phyloP scores from a whole-genome alignment of 2,113 vertebrate genomes.

The Gasterosteus nipponicus region DNA sequence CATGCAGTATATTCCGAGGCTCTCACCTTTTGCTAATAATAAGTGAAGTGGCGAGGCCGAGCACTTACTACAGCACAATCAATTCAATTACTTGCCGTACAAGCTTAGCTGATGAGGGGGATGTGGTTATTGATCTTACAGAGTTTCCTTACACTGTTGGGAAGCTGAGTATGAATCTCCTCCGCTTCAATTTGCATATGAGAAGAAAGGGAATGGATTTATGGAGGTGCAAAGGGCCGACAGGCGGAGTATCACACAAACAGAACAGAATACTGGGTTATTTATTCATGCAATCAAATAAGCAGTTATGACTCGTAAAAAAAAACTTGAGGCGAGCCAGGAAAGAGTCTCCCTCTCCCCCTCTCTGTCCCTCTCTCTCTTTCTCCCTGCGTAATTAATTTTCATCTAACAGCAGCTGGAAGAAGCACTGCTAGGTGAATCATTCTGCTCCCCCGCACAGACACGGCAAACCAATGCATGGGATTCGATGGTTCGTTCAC shows the following conservation, averaged over 20 bases:
- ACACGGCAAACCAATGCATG: constrained; percentile 22
- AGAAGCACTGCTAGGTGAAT: constrained; percentile 58
- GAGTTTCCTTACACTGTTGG: constrained; percentile 33
- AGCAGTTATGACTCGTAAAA: constrained; percentile 55
- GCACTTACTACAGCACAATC: constrained; percentile 36
- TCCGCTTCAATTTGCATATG: not conserved
- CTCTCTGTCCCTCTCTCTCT: constrained; percentile 8
- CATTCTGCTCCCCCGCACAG: constrained; percentile 46
- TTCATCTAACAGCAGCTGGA: constrained; percentile 61
- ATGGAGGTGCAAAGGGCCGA: constrained; percentile 22
- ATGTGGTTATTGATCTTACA: constrained; percentile 29
- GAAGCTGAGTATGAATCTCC: constrained; percentile 19
- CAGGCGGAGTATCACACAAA: constrained; percentile 28
- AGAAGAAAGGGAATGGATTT: constrained; percentile 37
- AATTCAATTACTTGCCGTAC: constrained; percentile 44
- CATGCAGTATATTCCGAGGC: constrained; percentile 20
- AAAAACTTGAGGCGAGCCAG: constrained; percentile 40
- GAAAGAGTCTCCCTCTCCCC: constrained; percentile 24
- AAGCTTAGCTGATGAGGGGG: constrained; percentile 11
- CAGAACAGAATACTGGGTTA: constrained; percentile 50
- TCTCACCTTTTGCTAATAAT: constrained; percentile 49
- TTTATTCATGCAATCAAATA: constrained; percentile 64
- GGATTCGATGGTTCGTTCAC: constrained; percentile 30
- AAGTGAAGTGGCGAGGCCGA: constrained; percentile 23
- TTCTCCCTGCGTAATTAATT: constrained; percentile 61